Evolutionary conservation across 1,140 invertebrate species (phyloP), one percentile per base, ranked within the genome.

Genomic region (Ruditapes philippinarum): DNA sequence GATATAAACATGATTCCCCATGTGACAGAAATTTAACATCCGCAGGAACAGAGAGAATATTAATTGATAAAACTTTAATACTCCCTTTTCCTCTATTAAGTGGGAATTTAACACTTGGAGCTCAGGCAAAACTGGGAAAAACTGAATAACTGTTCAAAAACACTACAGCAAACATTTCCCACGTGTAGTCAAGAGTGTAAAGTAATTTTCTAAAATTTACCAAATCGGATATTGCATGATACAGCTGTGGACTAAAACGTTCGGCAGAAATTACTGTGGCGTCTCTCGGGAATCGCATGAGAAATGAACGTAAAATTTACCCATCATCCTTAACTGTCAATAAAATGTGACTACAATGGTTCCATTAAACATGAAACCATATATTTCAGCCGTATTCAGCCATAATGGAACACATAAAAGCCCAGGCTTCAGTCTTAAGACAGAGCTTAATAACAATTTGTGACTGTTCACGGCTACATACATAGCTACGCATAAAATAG

Each of bases 151-250:
- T n/a, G 40, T 14, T 25, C 38, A 70, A 70, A 45, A 68, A 83
- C 36, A 65, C 65, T 28, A 81, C 19, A n/a, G 14, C 28, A 49
- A 42, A 40, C 40, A 81, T 81, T 81, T 83, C 81, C 81, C 81
- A 70, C 19, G 81, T 42, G 81, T 51, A 33, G 22, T 0, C n/a
- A 17, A 31, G 12, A 22, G 60, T 83, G 81, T 70, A 70, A 83
- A 83, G 36, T 40, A 83, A 83, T 83, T 83, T 83, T 49, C 11
- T 51, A 51, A 45, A 83, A 83, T 83, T 68, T 65, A 70, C 81
- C 57, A 83, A 83, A 83, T 70, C 42, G 81, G 60, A 83, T 42
- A 83, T 70, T 83, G 81, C 81, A 83, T 70, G 81, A 68, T 51
- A 45, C 38, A 49, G 42, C 33, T 83, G 81, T 83, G 70, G n/a